Conservation (phyloP, 92 coral and sea anemone genomes). For the Zoanthus sansibaricus region DNA sequence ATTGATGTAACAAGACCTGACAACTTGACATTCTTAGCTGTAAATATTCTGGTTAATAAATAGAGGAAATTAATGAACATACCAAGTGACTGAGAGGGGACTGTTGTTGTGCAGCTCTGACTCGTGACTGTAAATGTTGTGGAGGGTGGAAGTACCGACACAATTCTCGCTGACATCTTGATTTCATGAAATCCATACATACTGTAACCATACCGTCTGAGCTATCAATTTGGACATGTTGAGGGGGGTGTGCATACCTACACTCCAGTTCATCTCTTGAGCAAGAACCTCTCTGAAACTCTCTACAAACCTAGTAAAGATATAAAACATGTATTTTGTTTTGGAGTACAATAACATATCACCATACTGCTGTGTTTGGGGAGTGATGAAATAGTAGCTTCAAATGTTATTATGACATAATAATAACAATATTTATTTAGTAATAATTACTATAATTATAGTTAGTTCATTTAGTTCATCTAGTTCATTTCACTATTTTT, state of each 20-base stretch:
- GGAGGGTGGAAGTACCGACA: slow-evolving; percentile 99
- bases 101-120: slow-evolving; percentile 91
- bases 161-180: slow-evolving; percentile 90
- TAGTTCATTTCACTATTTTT: too few relatives aligned
- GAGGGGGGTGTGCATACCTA: slow-evolving; percentile 91
- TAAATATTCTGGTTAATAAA: background rate
- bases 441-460: too few relatives aligned
- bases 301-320: slow-evolving; percentile 86
- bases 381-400: too few relatives aligned
- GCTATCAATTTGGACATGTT: slow-evolving; percentile 83
- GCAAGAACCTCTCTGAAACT: slow-evolving; percentile 90
- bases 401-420: too few relatives aligned
- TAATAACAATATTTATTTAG: too few relatives aligned
- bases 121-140: slow-evolving; percentile 89
- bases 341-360: background rate
- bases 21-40: background rate
- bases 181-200: slow-evolving; percentile 98
- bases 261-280: slow-evolving; percentile 90
- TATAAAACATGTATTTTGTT: background rate
- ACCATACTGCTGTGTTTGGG: too few relatives aligned
- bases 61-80: slow-evolving; percentile 21
- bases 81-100: slow-evolving; percentile 52
- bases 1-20: too few relatives aligned
- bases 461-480: too few relatives aligned
- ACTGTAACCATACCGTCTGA: slow-evolving; percentile 95